phyloP scores from a whole-genome alignment of 2,888 invertebrate species.

The Esperia sulphurella region DNA sequence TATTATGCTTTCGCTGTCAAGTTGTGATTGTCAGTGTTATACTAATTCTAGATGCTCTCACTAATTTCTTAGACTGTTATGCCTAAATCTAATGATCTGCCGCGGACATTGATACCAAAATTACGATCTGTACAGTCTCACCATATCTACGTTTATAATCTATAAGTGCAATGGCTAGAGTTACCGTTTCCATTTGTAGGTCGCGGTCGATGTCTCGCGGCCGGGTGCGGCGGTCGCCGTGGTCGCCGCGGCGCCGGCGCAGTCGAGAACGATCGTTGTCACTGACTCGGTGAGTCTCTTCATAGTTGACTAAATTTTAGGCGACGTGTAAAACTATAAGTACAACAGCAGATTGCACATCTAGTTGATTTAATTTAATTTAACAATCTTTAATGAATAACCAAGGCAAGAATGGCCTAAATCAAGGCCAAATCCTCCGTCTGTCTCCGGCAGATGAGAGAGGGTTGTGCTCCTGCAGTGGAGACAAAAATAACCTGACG shows the following conservation, averaged over 20 bases:
- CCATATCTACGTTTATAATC: too few species aligned
- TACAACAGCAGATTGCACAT: too few species aligned
- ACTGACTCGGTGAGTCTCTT: slow-evolving; percentile 49
- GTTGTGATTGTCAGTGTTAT: neutral
- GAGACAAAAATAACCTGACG: too few species aligned
- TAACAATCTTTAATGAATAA: too few species aligned
- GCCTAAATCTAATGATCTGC: neutral
- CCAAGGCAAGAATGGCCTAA: too few species aligned
- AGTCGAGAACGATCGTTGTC: slow-evolving; percentile 62
- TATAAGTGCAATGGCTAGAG: slow-evolving; percentile 6
- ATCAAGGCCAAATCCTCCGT: too few species aligned
- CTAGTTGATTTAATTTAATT: too few species aligned
- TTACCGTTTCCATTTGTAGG: slow-evolving; percentile 50
- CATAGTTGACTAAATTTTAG: neutral
- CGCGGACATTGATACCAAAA: too few species aligned
- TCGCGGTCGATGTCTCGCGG: slow-evolving; percentile 83
- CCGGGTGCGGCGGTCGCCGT: slow-evolving; percentile 67
- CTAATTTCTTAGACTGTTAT: neutral
- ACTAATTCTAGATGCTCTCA: neutral
- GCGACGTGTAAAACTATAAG: too few species aligned
- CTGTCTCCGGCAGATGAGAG: too few species aligned
- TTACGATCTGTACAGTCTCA: too few species aligned
- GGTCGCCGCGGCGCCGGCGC: slow-evolving; percentile 66
- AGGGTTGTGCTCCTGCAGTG: too few species aligned
- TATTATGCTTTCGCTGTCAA: neutral